Conservation (phyloP, 1,140 invertebrate genomes). For the Marisa cornuarietis region DNA sequence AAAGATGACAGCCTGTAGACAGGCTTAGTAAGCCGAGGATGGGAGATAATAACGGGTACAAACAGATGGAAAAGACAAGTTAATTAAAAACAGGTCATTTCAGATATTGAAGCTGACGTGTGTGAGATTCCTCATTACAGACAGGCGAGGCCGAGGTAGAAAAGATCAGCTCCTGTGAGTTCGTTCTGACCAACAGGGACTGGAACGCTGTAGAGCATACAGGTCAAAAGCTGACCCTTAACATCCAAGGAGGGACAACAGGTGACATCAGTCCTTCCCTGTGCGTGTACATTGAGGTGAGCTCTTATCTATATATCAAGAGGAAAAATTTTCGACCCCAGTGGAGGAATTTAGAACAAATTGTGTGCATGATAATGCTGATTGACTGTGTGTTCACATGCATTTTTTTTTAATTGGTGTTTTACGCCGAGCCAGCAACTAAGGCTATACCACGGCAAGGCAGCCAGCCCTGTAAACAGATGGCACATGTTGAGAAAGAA, state of each 20-base stretch:
- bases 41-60: no score
- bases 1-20: no score
- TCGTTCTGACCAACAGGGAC: not conserved
- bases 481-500: no score
- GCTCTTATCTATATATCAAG: not conserved
- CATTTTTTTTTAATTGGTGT: no score
- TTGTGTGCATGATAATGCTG: not conserved
- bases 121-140: not conserved
- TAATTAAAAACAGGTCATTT: no score
- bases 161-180: not conserved
- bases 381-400: not conserved
- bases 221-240: not conserved
- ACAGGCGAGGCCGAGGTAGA: not conserved
- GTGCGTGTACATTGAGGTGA: not conserved
- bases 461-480: no score
- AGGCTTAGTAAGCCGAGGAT: no score
- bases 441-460: no score
- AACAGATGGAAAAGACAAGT: no score
- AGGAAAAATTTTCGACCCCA: not conserved
- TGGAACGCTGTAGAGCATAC: slow-evolving; percentile 2
- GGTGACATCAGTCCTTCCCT: not conserved
- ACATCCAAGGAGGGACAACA: not conserved
- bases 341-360: not conserved
- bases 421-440: no score
- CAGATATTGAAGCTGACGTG: no score